Conservation (phyloP, 2,888 invertebrate genomes). For the Aphelenchoides bicaudatus region DNA sequence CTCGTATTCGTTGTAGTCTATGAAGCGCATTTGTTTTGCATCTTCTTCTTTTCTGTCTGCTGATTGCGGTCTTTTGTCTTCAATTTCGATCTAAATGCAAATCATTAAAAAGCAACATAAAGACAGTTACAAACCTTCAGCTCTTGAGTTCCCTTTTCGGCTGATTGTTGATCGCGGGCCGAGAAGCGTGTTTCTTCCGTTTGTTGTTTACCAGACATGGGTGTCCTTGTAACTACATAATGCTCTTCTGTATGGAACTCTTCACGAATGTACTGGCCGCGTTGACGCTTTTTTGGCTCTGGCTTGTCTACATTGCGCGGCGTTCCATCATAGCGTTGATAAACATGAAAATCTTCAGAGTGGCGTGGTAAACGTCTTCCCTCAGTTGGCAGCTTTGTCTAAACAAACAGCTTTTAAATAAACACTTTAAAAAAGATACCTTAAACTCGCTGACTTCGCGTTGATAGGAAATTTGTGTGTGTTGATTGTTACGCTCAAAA, state of each 20-base stretch:
- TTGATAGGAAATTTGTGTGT: slow-evolving; percentile 22
- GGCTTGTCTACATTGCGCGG: background rate
- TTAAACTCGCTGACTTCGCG: slow-evolving; percentile 19
- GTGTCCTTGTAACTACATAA: no score
- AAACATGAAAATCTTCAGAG: slow-evolving; percentile 34
- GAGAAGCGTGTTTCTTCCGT: background rate
- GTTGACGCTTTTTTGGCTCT: background rate
- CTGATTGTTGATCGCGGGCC: no score
- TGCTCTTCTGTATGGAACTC: slow-evolving; percentile 1
- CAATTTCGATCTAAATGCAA: background rate
- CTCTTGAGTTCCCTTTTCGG: background rate
- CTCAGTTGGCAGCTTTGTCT: no score
- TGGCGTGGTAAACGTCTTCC: slow-evolving; percentile 25
- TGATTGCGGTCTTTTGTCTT: background rate
- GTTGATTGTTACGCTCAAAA: background rate
- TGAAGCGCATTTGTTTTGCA: slow-evolving; percentile 21
- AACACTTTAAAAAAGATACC: no score
- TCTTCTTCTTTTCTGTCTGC: background rate
- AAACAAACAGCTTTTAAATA: no score
- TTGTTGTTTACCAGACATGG: no score
- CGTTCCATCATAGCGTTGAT: slow-evolving; percentile 32
- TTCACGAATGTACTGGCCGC: background rate
- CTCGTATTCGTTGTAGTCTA: slow-evolving; percentile 35
- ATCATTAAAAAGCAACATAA: no score
- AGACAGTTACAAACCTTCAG: no score